Conservation (phyloP, 1,140 invertebrate genomes). For the Drosophila sechellia region DNA sequence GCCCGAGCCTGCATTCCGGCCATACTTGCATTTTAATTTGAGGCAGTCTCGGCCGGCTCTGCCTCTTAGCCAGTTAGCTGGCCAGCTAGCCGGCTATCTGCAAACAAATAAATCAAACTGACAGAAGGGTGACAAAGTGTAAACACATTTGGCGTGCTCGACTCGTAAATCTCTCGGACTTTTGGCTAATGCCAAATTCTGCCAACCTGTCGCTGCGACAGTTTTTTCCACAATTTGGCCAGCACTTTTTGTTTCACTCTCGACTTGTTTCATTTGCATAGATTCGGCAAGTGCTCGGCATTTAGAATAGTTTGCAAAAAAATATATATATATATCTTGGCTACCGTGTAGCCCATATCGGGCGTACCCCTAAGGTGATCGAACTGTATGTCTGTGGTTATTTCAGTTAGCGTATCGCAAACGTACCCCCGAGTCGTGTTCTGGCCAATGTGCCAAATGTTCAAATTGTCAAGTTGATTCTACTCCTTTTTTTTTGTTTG, state of each 20-base stretch:
- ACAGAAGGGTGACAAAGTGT: constrained; percentile 84
- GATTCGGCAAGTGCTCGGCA: constrained; percentile 71
- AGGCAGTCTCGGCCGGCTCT: constrained; percentile 43
- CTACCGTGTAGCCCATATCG: constrained; percentile 35
- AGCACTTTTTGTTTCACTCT: constrained; percentile 23
- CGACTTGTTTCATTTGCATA: constrained; percentile 74
- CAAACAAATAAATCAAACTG: constrained; percentile 83
- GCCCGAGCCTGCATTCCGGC: constrained; percentile 73
- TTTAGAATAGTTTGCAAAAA: constrained; percentile 68
- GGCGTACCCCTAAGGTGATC: constrained; percentile 36
- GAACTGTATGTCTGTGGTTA: constrained; percentile 28
- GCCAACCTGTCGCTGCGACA: constrained; percentile 60
- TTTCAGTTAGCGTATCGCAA: constrained; percentile 39
- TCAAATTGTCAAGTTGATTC: constrained; percentile 76
- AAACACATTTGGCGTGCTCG: constrained; percentile 82
- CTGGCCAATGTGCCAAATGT: constrained; percentile 68
- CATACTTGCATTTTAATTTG: constrained; percentile 83
- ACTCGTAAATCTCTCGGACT: constrained; percentile 78
- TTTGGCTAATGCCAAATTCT: constrained; percentile 70
- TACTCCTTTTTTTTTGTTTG: constrained; percentile 37
- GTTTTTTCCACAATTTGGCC: constrained; percentile 26
- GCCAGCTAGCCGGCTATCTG: constrained; percentile 60
- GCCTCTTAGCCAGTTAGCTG: constrained; percentile 17
- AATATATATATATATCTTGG: constrained; percentile 7
- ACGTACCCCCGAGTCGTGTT: constrained; percentile 59